These are phyloP conservation scores for Silurus aristotelis DNA, from an alignment of 2,797 vertebrate genomes.

Conservation along the genomic window DNA sequence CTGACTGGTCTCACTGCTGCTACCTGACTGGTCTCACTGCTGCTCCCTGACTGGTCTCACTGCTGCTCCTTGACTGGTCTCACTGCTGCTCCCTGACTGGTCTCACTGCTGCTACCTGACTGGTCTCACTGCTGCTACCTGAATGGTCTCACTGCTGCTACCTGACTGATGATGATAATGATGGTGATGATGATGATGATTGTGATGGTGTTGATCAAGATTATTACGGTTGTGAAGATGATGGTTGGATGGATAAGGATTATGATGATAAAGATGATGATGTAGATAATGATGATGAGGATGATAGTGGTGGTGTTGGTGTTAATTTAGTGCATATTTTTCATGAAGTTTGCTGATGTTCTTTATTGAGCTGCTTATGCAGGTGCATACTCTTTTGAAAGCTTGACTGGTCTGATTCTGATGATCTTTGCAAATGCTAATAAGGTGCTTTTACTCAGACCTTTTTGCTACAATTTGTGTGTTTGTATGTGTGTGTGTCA, in stretches of 20 bases:
- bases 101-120: not conserved
- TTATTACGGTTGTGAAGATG: too few species aligned
- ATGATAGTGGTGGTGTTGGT: not conserved
- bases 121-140: too few species aligned
- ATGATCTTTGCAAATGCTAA: not conserved
- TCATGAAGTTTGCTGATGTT: not conserved
- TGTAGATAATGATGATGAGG: too few species aligned
- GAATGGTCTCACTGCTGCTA: too few species aligned
- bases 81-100: not conserved
- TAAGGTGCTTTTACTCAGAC: not conserved
- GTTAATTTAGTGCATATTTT: not conserved
- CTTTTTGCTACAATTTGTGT: not conserved
- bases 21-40: too few species aligned
- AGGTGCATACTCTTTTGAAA: not conserved
- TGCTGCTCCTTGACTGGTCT: too few species aligned
- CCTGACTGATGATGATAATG: too few species aligned
- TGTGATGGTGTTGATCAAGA: too few species aligned
- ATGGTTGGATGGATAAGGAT: too few species aligned
- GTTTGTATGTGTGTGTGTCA: conserved; percentile 56
- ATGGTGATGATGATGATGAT: too few species aligned
- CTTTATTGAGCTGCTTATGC: not conserved
- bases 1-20: not conserved
- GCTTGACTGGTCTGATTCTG: not conserved
- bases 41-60: too few species aligned
- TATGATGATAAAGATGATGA: too few species aligned